Evolutionary conservation across 2,888 invertebrate genomes (phyloP).

Genomic region (Conistra vaccinii): DNA sequence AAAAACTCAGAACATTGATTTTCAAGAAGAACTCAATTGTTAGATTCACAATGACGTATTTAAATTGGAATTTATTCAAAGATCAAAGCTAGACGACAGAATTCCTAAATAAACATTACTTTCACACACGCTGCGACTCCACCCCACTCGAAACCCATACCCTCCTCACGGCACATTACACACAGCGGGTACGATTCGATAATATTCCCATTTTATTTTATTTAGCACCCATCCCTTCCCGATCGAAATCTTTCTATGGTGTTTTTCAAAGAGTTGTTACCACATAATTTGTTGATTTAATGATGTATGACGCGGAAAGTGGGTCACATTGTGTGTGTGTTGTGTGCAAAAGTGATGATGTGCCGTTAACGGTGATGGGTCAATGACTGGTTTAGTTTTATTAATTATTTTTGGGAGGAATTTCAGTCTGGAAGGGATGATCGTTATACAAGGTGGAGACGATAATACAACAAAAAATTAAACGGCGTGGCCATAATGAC

Average conservation of each 20-base stretch:
- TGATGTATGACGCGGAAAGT: conserved; percentile 75
- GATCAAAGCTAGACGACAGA: no score
- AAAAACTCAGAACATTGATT: no score
- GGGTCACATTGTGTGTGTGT: conserved; percentile 58
- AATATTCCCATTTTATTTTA: conserved; percentile 88
- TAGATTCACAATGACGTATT: no score
- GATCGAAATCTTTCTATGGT: conserved; percentile 74
- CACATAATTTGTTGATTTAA: conserved; percentile 87
- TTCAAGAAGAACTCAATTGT: no score
- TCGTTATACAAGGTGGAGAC: no score
- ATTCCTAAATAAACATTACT: no score
- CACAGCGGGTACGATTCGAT: conserved; percentile 82
- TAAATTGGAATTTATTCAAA: no score
- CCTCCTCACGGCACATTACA: conserved; percentile 82
- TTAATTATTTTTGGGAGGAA: background rate
- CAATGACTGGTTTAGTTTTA: conserved; percentile 1
- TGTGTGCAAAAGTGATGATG: conserved; percentile 8
- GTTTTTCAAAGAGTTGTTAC: conserved; percentile 81
- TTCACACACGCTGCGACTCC: conserved; percentile 58
- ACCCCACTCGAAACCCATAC: conserved; percentile 55
- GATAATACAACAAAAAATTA: no score
- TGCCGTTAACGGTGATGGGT: conserved; percentile 19
- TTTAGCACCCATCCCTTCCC: conserved; percentile 79
- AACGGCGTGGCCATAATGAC: no score
- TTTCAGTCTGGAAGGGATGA: background rate